Percentiles rank a stretch among this genome's conserved stretches.
Evolutionary conservation across 2,888 invertebrate genomes (phyloP).

Genomic region (Andrena flavipes): DNA sequence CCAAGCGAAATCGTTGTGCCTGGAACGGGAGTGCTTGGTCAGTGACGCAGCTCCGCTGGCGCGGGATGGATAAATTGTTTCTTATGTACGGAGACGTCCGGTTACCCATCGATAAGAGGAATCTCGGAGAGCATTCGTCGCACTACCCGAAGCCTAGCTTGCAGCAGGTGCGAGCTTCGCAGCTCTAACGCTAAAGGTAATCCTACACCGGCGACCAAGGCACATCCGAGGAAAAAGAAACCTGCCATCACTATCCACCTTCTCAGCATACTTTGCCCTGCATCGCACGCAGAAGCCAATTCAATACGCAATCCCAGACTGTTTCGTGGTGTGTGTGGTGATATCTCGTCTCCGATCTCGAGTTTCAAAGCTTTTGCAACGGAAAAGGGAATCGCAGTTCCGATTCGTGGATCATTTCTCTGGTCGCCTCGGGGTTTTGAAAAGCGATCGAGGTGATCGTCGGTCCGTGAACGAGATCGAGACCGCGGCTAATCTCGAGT

Average conservation of each 20-base stretch:
- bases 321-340: no score
- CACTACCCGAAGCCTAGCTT: slow-evolving; percentile 87
- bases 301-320: no score
- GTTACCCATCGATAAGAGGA: slow-evolving; percentile 86
- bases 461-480: slow-evolving; percentile 73
- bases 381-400: no score
- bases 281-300: not conserved
- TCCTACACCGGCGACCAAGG: slow-evolving; percentile 83
- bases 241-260: slow-evolving; percentile 81
- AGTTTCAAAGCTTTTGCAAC: no score
- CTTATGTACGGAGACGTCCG: not conserved
- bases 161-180: slow-evolving; percentile 86
- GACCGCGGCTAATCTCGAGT: slow-evolving; percentile 13
- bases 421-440: not conserved
- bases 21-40: slow-evolving; percentile 55
- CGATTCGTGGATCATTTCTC: not conserved
- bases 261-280: slow-evolving; percentile 74
- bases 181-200: slow-evolving; percentile 86
- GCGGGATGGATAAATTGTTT: not conserved
- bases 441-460: slow-evolving; percentile 20
- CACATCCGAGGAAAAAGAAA: slow-evolving; percentile 81
- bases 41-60: not conserved
- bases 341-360: no score
- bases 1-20: slow-evolving; percentile 85
- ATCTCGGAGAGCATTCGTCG: slow-evolving; percentile 86